These are phyloP conservation scores for Eulimnadia texana DNA, from an alignment of 1,140 invertebrate species.

Conservation along the genomic window DNA sequence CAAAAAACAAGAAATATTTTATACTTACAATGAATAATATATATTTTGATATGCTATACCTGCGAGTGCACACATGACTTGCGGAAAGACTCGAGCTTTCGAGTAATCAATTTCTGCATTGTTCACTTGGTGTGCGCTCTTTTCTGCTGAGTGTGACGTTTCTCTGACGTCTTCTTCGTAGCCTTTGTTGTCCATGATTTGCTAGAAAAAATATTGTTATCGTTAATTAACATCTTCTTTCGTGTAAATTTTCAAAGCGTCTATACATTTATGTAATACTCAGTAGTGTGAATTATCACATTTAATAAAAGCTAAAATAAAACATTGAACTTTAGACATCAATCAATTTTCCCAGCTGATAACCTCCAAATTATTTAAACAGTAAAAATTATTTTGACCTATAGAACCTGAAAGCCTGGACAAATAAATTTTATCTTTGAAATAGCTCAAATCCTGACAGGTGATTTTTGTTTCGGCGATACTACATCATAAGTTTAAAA, in stretches of 20 bases:
- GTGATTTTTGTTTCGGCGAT: too few relatives aligned
- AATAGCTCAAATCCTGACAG: background rate
- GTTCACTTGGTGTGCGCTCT: background rate
- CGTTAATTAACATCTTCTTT: too few relatives aligned
- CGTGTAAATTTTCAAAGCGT: too few relatives aligned
- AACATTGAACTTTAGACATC: background rate
- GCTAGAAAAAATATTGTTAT: background rate
- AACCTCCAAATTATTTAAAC: background rate
- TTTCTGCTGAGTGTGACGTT: background rate
- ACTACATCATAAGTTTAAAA: background rate
- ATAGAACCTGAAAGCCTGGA: background rate
- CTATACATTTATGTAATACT: too few relatives aligned
- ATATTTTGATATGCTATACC: background rate
- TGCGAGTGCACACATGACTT: conserved; percentile 1
- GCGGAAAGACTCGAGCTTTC: background rate
- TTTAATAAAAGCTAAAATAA: background rate
- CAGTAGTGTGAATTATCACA: too few relatives aligned
- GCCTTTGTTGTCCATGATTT: background rate
- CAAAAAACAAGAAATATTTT: background rate
- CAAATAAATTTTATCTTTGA: background rate
- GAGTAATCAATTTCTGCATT: background rate
- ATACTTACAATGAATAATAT: background rate
- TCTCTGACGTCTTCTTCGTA: background rate
- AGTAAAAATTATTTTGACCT: background rate
- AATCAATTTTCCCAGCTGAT: background rate